phyloP scores from a whole-genome alignment of 2,113 vertebrate genomes.

The Indicator indicator region DNA sequence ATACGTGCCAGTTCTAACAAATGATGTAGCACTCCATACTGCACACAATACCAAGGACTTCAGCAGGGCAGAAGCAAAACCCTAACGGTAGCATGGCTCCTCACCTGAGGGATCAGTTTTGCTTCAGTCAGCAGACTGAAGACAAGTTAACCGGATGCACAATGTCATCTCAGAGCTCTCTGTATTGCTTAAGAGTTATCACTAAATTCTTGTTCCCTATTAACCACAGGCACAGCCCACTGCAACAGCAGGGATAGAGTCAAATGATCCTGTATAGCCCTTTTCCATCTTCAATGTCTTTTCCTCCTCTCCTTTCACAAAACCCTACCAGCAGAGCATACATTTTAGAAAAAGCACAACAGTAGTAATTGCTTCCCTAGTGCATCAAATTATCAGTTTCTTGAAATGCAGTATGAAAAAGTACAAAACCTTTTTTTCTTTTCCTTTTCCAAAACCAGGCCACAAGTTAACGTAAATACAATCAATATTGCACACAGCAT shows the following conservation, averaged over 20 bases:
- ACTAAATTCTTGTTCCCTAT: not conserved
- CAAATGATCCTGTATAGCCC: not conserved
- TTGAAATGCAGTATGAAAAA: not conserved
- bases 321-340: not conserved
- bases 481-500: not conserved
- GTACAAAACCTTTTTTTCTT: not conserved
- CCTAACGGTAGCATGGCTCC: not conserved
- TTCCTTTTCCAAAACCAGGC: not conserved
- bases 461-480: constrained; percentile 30
- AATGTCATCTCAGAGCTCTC: not conserved
- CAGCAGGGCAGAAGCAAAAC: not conserved
- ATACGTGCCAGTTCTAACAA: not conserved
- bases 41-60: not conserved
- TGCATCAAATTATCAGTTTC: not conserved
- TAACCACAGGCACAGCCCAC: not conserved
- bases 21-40: not conserved
- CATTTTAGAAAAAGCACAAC: not conserved
- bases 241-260: not conserved
- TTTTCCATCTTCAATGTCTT: not conserved
- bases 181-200: not conserved
- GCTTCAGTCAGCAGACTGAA: not conserved
- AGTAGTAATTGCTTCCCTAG: not conserved
- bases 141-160: not conserved
- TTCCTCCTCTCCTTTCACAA: not conserved
- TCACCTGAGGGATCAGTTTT: not conserved